phyloP scores from a whole-genome alignment of 2,113 vertebrate genomes.

The Microcebus lehilahytsara region DNA sequence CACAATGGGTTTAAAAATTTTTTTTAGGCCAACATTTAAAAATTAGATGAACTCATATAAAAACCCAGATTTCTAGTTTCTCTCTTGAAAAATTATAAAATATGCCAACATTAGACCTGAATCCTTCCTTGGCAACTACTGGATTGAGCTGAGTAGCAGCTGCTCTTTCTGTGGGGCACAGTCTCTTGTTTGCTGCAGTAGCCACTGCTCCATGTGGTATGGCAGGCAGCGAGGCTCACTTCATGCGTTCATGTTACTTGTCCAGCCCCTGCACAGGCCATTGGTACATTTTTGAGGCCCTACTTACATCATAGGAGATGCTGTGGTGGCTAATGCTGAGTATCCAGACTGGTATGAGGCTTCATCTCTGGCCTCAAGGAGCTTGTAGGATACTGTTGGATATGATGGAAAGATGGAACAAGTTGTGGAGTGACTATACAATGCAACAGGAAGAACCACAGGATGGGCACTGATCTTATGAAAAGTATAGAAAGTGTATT shows the following conservation, averaged over 20 bases:
- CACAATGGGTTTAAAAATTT: background rate
- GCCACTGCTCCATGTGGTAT: background rate
- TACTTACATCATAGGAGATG: background rate
- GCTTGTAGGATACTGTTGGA: background rate
- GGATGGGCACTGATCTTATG: background rate
- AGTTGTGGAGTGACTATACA: background rate
- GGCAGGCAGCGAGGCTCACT: background rate
- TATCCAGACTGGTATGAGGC: background rate
- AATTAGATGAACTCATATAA: background rate
- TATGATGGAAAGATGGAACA: background rate
- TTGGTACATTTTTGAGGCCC: background rate
- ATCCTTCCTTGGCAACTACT: background rate
- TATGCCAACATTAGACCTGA: background rate
- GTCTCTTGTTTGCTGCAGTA: background rate
- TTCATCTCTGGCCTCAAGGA: background rate
- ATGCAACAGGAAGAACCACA: background rate
- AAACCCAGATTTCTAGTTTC: background rate
- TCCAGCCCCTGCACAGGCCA: background rate
- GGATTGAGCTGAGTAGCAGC: background rate
- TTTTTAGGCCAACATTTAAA: background rate
- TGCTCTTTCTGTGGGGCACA: background rate
- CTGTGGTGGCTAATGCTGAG: background rate
- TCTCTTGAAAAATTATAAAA: background rate
- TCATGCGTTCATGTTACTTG: background rate
- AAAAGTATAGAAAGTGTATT: background rate